Percentiles rank a stretch among this genome's conserved stretches.
phyloP scores from a whole-genome alignment of 2,888 invertebrate genomes.

The Cephus runcator region DNA sequence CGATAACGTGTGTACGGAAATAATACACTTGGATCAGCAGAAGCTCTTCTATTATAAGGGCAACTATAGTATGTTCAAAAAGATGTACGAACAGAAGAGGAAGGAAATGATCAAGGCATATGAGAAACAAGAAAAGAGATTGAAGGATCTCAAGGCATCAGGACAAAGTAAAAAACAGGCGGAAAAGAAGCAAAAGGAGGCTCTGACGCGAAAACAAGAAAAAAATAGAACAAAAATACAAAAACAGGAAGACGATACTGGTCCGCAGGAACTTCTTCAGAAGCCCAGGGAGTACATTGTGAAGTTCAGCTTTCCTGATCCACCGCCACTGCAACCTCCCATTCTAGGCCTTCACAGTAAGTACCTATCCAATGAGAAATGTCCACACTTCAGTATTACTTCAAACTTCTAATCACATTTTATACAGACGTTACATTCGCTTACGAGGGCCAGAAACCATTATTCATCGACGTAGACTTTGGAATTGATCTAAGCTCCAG shows the following conservation, averaged over 20 bases:
- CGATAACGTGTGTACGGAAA: conserved; percentile 99
- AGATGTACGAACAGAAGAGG: conserved; percentile 96
- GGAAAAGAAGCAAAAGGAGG: conserved; percentile 94
- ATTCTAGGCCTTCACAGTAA: conserved; percentile 92
- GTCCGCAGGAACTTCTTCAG: conserved; percentile 85
- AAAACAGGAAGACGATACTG: conserved; percentile 82
- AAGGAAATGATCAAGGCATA: conserved; percentile 96
- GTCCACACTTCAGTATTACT: not conserved
- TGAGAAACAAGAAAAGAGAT: conserved; percentile 96
- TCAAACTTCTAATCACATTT: conserved; percentile 18
- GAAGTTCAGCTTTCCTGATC: conserved; percentile 97
- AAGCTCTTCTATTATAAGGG: conserved; percentile 98
- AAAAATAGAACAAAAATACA: conserved; percentile 87
- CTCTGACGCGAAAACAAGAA: conserved; percentile 89
- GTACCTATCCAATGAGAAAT: conserved; percentile 45
- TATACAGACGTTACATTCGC: conserved; percentile 84
- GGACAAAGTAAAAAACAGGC: conserved; percentile 97
- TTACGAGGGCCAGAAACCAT: conserved; percentile 81
- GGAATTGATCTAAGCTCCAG: conserved; percentile 94
- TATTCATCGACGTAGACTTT: conserved; percentile 91
- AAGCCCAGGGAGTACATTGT: conserved; percentile 96
- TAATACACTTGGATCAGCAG: conserved; percentile 95
- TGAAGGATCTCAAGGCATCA: conserved; percentile 95
- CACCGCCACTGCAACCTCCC: conserved; percentile 95
- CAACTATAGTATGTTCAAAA: conserved; percentile 98